Evolutionary conservation across 2,797 vertebrate species (phyloP), one percentile per base, ranked within the genome.

Genomic region (Melanotaenia parkinsoni): DNA sequence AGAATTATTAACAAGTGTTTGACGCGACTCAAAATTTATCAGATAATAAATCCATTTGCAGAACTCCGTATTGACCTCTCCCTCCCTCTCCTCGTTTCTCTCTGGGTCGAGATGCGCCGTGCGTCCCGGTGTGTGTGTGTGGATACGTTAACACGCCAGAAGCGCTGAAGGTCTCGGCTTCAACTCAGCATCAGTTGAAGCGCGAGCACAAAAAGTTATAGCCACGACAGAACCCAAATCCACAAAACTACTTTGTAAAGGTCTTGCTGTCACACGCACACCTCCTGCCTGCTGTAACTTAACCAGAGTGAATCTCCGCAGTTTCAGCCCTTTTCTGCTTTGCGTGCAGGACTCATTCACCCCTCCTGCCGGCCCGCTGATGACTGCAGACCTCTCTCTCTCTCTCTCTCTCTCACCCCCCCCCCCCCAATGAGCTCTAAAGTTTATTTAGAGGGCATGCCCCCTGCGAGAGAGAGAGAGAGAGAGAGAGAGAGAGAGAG

Each of bases 381-480:
- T 93, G 93, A 94, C 90, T 95, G 91, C 92, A 94, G 91, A 91
- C 86, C 84, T 90, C 84, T 70, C 73, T 76, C 73, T 70, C 76
- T 60, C 65, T 40, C 59, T 50, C 58, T 70, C 73, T 76, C 73
- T 70, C 76, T 60, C 65, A 33, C 59, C 40, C 58, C 59, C 63
- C 6, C 33, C 35, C 43, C 37, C 83, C 78, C 89, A 58, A 72
- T 73, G 80, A 81, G 83, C 85, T 79, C 57, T 78, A 86, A 86
- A 90, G 87, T 89, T 90, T 94, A 94, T 95, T 94, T 92, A 92
- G 93, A 94, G 92, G 93, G 90, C 92, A 94, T 92, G 80, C 89
- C 91, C 90, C 91, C 63, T 87, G 56, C 77, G 77, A 83, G 75
- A 88, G 82, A 80, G 72, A 79, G 82, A 80, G 72, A 79, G 77